Evolutionary conservation across 2,888 invertebrate genomes (phyloP).

Genomic region (Dasysyrphus albostriatus): DNA sequence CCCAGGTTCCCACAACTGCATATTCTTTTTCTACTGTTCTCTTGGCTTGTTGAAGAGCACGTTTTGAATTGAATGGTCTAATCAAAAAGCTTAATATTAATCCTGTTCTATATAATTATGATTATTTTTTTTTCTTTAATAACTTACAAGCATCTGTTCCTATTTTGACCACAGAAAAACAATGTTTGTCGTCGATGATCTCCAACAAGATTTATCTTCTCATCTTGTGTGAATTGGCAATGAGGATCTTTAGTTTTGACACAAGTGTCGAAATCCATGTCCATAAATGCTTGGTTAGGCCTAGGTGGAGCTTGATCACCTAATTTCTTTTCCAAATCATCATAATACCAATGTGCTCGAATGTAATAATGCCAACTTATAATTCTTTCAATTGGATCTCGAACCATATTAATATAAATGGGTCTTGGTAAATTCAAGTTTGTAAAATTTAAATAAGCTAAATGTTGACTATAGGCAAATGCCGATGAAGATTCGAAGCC

Average conservation of each 20-base stretch:
- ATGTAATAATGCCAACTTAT: conserved; percentile 97
- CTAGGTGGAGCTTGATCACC: conserved; percentile 84
- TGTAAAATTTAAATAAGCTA: conserved; percentile 94
- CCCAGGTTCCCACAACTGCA: conserved; percentile 94
- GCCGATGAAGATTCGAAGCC: conserved; percentile 88
- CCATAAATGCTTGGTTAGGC: conserved; percentile 87
- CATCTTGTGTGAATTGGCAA: conserved; percentile 91
- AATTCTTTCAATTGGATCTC: conserved; percentile 95
- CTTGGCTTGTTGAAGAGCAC: conserved; percentile 93
- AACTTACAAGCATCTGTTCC: conserved; percentile 90
- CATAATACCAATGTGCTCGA: conserved; percentile 95
- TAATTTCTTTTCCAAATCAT: conserved; percentile 85
- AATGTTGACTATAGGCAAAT: conserved; percentile 93
- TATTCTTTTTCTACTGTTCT: conserved; percentile 93
- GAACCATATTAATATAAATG: conserved; percentile 94
- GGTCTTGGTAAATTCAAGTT: conserved; percentile 91
- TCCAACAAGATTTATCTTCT: conserved; percentile 91
- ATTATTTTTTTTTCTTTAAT: background rate
- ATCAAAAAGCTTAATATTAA: background rate
- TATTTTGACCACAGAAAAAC: conserved; percentile 95
- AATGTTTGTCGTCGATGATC: conserved; percentile 94
- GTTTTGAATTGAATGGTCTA: conserved; percentile 93
- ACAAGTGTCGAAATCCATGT: conserved; percentile 95
- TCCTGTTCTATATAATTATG: background rate
- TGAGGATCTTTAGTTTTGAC: conserved; percentile 91